phyloP scores from a whole-genome alignment of 2,113 vertebrate species.

The Urocynchramus pylzowi region DNA sequence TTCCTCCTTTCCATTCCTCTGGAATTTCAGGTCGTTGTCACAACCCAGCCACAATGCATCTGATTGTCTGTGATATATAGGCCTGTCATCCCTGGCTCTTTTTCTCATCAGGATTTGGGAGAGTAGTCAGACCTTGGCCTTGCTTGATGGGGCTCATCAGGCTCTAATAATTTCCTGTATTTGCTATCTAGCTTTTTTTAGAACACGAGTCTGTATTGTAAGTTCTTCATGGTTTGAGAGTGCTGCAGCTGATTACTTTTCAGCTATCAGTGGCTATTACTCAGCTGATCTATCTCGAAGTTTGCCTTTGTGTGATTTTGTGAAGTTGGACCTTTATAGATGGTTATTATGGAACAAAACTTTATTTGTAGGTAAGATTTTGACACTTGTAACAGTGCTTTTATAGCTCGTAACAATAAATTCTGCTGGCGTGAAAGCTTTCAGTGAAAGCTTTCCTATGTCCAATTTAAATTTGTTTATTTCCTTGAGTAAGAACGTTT shows the following conservation, averaged over 20 bases:
- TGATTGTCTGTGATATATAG: not conserved
- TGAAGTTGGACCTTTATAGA: not conserved
- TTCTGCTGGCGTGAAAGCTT: not conserved
- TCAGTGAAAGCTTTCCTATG: not conserved
- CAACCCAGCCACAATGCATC: not conserved
- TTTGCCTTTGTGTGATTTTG: not conserved
- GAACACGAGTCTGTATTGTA: not conserved
- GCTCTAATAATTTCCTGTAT: not conserved
- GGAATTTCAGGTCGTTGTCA: not conserved
- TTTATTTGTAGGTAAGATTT: not conserved
- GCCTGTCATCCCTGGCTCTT: not conserved
- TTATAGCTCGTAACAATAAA: not conserved
- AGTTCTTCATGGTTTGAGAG: not conserved
- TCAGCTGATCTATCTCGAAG: not conserved
- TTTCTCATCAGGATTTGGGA: not conserved
- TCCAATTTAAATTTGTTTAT: not conserved
- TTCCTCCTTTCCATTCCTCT: not conserved
- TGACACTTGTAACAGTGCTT: not conserved
- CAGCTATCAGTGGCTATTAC: not conserved
- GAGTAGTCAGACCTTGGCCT: not conserved
- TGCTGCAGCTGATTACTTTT: not conserved
- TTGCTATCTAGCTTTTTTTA: not conserved
- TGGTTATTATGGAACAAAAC: not conserved
- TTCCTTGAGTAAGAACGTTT: not conserved
- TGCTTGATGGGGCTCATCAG: not conserved